Percentiles rank a stretch among this genome's conserved stretches.
phyloP scores from a whole-genome alignment of 2,113 vertebrate genomes.

The Asarcornis scutulata region DNA sequence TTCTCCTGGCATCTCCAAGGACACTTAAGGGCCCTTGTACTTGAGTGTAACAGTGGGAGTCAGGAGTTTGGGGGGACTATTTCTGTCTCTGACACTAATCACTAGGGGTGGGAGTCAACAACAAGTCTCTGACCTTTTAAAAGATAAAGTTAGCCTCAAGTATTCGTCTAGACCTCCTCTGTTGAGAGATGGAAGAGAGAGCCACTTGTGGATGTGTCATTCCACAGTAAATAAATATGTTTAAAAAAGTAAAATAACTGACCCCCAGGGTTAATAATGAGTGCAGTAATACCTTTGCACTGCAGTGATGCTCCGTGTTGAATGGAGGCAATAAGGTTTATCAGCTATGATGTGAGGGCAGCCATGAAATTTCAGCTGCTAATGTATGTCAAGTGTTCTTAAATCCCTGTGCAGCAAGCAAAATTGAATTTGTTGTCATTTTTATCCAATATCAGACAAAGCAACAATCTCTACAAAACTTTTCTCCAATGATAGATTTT shows the following conservation, averaged over 20 bases:
- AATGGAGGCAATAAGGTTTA: not conserved
- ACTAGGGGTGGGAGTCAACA: not conserved
- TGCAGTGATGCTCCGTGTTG: not conserved
- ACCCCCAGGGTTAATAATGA: not conserved
- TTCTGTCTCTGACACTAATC: not conserved
- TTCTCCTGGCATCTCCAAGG: not conserved
- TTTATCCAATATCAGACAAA: not conserved
- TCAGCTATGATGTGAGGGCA: not conserved
- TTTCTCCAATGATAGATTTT: not conserved
- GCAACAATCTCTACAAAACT: not conserved
- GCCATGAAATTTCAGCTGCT: not conserved
- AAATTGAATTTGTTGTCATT: not conserved
- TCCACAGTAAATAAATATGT: not conserved
- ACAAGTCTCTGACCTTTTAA: conserved; percentile 2
- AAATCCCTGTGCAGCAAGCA: not conserved
- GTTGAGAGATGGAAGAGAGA: not conserved
- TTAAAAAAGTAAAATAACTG: not conserved
- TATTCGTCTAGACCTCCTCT: not conserved
- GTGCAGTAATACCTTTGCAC: not conserved
- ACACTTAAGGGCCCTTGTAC: not conserved
- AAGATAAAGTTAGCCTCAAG: not conserved
- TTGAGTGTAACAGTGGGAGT: not conserved
- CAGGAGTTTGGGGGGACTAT: not conserved
- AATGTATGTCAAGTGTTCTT: not conserved
- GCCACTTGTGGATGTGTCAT: not conserved